Conservation (phyloP, 2,113 vertebrate genomes). For the Merops nubicus region DNA sequence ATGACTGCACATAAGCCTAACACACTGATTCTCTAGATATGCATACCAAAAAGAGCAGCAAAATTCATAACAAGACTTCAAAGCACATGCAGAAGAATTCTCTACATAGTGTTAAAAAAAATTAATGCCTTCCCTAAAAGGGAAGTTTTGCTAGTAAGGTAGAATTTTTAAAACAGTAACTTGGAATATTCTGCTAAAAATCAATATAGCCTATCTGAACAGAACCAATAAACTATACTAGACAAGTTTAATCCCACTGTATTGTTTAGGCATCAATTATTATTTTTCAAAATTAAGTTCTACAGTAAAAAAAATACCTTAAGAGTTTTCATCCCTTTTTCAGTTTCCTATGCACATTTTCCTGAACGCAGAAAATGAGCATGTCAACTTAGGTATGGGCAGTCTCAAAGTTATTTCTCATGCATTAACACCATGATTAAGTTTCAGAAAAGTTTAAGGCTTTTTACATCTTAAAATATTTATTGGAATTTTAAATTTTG, state of each 20-base stretch:
- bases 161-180: background rate
- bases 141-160: background rate
- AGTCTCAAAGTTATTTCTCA: background rate
- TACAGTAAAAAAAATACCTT: background rate
- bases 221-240: background rate
- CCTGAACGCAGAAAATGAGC: background rate
- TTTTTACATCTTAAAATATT: slow-evolving; percentile 1
- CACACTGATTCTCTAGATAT: background rate
- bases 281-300: background rate
- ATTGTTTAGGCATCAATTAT: background rate
- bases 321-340: background rate
- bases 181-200: background rate
- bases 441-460: slow-evolving; percentile 16
- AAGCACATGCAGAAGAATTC: slow-evolving; percentile 27
- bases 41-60: background rate
- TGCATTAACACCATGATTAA: slow-evolving; percentile 25
- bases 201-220: background rate
- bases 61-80: background rate
- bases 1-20: background rate
- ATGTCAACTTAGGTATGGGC: background rate
- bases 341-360: background rate
- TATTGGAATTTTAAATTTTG: background rate
- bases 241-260: background rate
- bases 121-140: background rate
- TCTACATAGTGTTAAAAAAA: background rate